phyloP scores from a whole-genome alignment of 2,888 invertebrate species.

The Morpho deidamia region DNA sequence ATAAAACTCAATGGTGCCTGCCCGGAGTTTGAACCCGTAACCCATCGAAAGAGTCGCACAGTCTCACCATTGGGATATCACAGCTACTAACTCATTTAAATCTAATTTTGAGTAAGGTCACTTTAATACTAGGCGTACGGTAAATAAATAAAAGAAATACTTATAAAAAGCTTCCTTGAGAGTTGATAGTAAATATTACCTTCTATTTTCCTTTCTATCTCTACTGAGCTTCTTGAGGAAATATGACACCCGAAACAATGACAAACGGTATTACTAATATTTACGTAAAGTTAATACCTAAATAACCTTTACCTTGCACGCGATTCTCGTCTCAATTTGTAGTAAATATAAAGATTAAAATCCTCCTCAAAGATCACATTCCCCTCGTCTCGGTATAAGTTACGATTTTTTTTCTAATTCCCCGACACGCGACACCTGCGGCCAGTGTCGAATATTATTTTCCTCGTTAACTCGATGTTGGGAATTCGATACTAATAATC shows the following conservation, averaged over 20 bases:
- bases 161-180: no score
- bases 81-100: no score
- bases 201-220: constrained; percentile 3
- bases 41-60: no score
- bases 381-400: constrained; percentile 13
- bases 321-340: neutral
- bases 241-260: constrained; percentile 13
- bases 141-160: no score
- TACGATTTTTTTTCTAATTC: constrained; percentile 36
- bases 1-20: no score
- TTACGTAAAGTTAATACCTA: constrained; percentile 13
- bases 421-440: constrained; percentile 56
- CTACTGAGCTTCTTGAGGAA: neutral
- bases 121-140: no score
- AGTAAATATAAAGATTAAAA: neutral
- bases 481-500: constrained; percentile 63
- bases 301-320: neutral
- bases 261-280: constrained; percentile 15
- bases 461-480: constrained; percentile 52
- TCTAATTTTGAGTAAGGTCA: no score
- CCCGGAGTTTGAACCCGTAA: no score
- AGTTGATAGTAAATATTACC: neutral
- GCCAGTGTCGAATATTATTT: constrained; percentile 68
- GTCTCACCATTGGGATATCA: no score
- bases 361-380: neutral